These are phyloP conservation scores for Trachurus trachurus DNA, from an alignment of 2,797 vertebrate genomes.

Conservation along the genomic window DNA sequence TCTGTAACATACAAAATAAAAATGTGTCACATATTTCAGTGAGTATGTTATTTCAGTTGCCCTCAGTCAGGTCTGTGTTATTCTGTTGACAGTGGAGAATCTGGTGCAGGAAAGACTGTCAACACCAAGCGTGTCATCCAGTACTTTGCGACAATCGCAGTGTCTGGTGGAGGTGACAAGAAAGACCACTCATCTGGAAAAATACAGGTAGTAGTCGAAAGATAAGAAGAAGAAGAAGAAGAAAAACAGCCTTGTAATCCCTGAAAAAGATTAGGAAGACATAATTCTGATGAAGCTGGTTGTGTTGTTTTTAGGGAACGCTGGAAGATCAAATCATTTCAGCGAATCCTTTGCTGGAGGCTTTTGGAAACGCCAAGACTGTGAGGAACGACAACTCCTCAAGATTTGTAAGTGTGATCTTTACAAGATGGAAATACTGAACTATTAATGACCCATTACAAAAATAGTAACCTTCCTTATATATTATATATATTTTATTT, in stretches of 20 bases:
- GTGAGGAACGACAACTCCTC: slow-evolving; percentile 80
- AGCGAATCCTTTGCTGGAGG: slow-evolving; percentile 78
- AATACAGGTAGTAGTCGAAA: slow-evolving; percentile 56
- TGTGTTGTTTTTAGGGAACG: slow-evolving; percentile 74
- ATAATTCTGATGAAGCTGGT: not conserved
- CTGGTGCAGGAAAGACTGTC: slow-evolving; percentile 85
- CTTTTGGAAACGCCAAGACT: slow-evolving; percentile 84
- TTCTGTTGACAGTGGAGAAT: slow-evolving; percentile 78
- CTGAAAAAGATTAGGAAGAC: not conserved
- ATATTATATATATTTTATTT: not conserved
- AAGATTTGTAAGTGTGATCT: slow-evolving; percentile 68
- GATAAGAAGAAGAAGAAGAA: not conserved
- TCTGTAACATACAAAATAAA: slow-evolving; percentile 24
- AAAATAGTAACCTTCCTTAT: not conserved
- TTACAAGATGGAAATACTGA: not conserved
- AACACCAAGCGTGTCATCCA: slow-evolving; percentile 86
- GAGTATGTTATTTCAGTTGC: rapidly evolving
- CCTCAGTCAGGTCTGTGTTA: not conserved
- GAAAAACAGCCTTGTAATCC: slow-evolving; percentile 5
- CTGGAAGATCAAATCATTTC: slow-evolving; percentile 82
- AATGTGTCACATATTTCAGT: not conserved
- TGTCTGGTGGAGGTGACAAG: slow-evolving; percentile 70
- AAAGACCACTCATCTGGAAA: slow-evolving; percentile 73
- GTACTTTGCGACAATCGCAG: slow-evolving; percentile 85
- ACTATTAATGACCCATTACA: not conserved